Conservation (phyloP, 2,113 vertebrate species). For the Stercorarius parasiticus region DNA sequence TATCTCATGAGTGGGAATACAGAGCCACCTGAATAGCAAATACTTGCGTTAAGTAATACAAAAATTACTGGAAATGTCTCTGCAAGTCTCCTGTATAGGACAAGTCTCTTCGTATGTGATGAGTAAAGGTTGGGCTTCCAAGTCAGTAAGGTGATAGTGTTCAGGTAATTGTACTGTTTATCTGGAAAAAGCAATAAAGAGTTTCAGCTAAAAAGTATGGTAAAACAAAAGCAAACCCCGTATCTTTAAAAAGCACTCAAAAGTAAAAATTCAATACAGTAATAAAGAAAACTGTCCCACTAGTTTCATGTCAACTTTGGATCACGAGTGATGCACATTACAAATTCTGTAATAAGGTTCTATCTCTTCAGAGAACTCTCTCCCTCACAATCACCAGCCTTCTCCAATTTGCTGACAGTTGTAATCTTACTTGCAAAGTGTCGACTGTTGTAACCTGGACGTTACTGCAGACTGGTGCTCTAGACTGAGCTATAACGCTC, state of each 20-base stretch:
- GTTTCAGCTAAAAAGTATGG: background rate
- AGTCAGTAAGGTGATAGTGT: background rate
- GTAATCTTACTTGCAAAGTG: background rate
- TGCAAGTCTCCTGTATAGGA: background rate
- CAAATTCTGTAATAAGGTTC: background rate
- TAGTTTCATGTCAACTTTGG: background rate
- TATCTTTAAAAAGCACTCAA: background rate
- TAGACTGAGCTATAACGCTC: background rate
- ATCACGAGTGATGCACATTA: background rate
- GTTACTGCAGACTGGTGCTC: background rate
- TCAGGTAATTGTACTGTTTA: background rate
- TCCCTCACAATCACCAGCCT: background rate
- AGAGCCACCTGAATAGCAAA: background rate
- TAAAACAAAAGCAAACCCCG: background rate
- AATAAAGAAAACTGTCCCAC: background rate
- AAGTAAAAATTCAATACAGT: background rate
- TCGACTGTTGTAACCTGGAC: accelerated
- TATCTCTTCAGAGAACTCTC: background rate
- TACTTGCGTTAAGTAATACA: background rate
- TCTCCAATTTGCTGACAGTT: background rate
- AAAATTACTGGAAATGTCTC: background rate
- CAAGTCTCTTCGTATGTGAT: background rate
- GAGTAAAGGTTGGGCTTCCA: background rate
- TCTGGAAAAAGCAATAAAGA: background rate
- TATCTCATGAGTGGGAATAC: background rate